Base-by-base conservation (phyloP, 2,797 vertebrate genomes). In the Nothura maculosa region DNA sequence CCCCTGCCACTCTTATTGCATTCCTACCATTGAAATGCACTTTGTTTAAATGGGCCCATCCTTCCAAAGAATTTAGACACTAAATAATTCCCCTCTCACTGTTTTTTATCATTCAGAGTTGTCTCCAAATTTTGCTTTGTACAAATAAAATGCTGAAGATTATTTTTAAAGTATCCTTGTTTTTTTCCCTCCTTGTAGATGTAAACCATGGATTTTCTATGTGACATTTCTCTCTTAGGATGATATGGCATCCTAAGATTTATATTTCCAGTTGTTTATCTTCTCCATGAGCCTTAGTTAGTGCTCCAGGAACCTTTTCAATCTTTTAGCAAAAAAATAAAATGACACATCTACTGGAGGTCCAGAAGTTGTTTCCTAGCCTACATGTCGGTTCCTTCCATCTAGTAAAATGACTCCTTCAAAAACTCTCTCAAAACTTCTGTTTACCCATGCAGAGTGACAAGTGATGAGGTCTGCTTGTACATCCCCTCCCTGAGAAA, bases 71-170 rank as follows among this genome's bases (percentile, higher is more conserved):
- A 50, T 66, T 81, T 74, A 3, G 2, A 60, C 21, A 11, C 5
- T 55, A 0, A n/a, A 7, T 27, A 70, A 47, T 32, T 68, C 12
- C 67, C 19, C 15, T 19, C 18, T 27, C 17, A n/a, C 22, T 70
- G 48, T 18, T 54, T 24, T 67, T 90, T 61, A 61, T 74, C 57
- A 38, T 10, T 42, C 67, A 45, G 2, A 57, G 18, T 4, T 75
- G 22, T 20, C 84, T 77, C 34, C 7, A 48, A 30, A 58, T 89
- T 70, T 90, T 70, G 11, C 45, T 2, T n/a, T 55, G 6, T 55
- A 55, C 9, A 48, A 73, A 80, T 21, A 87, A 93, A 87, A 82
- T 48, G 20, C 43, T 90, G 27, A 79, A 87, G 27, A 30, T n/a
- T 0, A n/a, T 70, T 16, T 70, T 86, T 55, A 84, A 68, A 18